phyloP scores from a whole-genome alignment of 2,113 vertebrate genomes.

The Todiramphus saurophagus region DNA sequence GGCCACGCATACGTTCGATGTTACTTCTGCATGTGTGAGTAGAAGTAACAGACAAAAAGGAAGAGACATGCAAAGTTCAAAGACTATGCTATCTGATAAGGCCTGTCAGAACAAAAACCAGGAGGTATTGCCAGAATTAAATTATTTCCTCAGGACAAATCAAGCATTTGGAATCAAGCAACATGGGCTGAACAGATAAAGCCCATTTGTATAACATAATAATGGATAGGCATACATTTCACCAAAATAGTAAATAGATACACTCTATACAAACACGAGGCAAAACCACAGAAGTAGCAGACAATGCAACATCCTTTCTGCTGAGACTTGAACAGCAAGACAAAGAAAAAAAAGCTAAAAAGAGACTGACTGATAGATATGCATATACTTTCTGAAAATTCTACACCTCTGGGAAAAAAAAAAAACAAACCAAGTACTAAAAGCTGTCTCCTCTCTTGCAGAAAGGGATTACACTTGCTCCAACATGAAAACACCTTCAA shows the following conservation, averaged over 20 bases:
- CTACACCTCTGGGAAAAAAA: not conserved
- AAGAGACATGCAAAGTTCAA: constrained; percentile 53
- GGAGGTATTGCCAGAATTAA: constrained; percentile 43
- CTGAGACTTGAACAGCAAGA: constrained; percentile 34
- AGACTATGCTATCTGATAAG: constrained; percentile 47
- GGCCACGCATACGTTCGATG: not conserved
- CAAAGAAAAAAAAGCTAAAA: not conserved
- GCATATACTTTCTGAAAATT: not conserved
- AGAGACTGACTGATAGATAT: not conserved
- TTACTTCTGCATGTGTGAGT: not conserved
- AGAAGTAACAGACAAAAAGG: constrained; percentile 48
- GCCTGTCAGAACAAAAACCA: constrained; percentile 54
- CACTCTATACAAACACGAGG: not conserved
- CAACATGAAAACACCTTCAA: constrained; percentile 51
- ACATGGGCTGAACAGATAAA: constrained; percentile 40
- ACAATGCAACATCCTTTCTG: constrained; percentile 45
- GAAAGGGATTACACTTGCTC: constrained; percentile 50
- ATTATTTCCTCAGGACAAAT: constrained; percentile 62
- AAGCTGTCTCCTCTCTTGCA: constrained; percentile 7
- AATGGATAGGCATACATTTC: constrained; percentile 28
- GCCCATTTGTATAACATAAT: constrained; percentile 37
- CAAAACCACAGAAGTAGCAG: constrained; percentile 23
- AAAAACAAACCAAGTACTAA: not conserved
- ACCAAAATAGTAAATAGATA: constrained; percentile 48
- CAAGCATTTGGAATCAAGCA: constrained; percentile 25